phyloP scores from a whole-genome alignment of 1,140 invertebrate genomes.

The Ostrea denselamellosa region DNA sequence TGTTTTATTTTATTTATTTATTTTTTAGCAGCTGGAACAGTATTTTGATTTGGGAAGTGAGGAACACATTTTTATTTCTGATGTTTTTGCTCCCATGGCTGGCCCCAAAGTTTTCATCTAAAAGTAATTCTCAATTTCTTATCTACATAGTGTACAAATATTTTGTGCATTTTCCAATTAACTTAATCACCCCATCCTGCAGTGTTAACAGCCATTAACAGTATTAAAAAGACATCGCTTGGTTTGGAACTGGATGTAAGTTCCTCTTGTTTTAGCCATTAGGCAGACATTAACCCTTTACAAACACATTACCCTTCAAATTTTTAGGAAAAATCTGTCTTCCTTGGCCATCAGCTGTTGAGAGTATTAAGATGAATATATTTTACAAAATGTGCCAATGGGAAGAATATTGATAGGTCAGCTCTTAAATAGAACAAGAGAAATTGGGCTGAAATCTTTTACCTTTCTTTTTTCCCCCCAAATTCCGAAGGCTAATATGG shows the following conservation, averaged over 20 bases:
- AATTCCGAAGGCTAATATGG: slow-evolving; percentile 17
- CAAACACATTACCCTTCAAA: slow-evolving; percentile 34
- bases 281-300: slow-evolving; percentile 34
- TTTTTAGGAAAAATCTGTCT: slow-evolving; percentile 15
- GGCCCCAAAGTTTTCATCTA: slow-evolving; percentile 17
- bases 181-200: slow-evolving; percentile 44
- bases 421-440: slow-evolving; percentile 9
- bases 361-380: slow-evolving; percentile 37
- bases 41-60: slow-evolving; percentile 5
- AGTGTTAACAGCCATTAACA: slow-evolving; percentile 36
- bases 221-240: slow-evolving; percentile 38
- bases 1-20: slow-evolving; percentile 27
- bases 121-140: slow-evolving; percentile 27
- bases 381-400: slow-evolving; percentile 11
- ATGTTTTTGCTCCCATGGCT: not conserved
- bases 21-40: not conserved
- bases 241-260: slow-evolving; percentile 17
- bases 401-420: slow-evolving; percentile 17
- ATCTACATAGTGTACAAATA: slow-evolving; percentile 41
- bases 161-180: slow-evolving; percentile 44
- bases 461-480: not conserved
- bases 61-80: not conserved
- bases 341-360: slow-evolving; percentile 38
- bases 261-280: slow-evolving; percentile 24
- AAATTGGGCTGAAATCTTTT: slow-evolving; percentile 1